These are phyloP conservation scores for Uropsilus gracilis DNA, from an alignment of 2,113 vertebrate genomes.

Conservation along the genomic window DNA sequence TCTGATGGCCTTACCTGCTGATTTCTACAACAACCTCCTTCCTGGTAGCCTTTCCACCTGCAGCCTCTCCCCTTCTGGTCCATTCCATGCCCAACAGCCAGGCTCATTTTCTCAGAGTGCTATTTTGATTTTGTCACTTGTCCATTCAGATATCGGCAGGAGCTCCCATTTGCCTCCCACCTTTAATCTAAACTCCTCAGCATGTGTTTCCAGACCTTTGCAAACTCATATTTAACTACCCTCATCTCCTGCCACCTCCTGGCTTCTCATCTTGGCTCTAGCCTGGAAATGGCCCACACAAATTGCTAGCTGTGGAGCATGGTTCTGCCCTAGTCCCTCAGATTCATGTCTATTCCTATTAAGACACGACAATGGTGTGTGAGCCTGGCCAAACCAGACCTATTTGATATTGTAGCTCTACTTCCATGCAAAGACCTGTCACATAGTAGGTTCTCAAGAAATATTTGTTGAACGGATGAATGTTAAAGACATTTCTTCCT, in stretches of 20 bases:
- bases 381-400: neutral
- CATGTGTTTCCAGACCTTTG: conserved; percentile 70
- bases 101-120: conserved; percentile 64
- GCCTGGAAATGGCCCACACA: neutral
- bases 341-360: neutral
- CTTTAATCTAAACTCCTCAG: conserved; percentile 75
- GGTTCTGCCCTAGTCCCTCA: neutral
- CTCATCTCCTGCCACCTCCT: conserved; percentile 48
- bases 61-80: conserved; percentile 27
- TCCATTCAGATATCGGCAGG: conserved; percentile 67
- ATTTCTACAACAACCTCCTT: conserved; percentile 30
- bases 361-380: neutral
- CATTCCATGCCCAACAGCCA: conserved; percentile 53
- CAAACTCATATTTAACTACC: conserved; percentile 65
- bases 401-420: neutral
- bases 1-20: conserved; percentile 8
- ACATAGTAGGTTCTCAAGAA: neutral
- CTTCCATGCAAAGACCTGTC: neutral
- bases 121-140: conserved; percentile 69
- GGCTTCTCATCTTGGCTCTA: conserved; percentile 48
- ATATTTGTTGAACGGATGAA: neutral
- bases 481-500: neutral
- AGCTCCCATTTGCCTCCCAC: conserved; percentile 73
- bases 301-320: neutral
- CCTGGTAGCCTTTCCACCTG: conserved; percentile 7